Conservation (phyloP, 2,888 invertebrate species). For the Thymelicus lineola region DNA sequence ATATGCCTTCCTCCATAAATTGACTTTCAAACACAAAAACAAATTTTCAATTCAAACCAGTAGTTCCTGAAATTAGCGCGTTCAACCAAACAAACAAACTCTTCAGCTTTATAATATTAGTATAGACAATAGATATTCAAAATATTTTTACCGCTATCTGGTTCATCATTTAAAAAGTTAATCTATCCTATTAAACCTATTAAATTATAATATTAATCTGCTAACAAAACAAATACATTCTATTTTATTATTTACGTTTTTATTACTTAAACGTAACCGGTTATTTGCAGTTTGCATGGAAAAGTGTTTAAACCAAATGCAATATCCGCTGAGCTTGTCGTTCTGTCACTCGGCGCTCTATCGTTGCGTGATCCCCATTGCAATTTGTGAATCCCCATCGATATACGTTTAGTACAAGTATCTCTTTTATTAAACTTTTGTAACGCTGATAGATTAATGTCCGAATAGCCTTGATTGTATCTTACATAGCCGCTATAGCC, state of each 20-base stretch:
- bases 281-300: conserved; percentile 14
- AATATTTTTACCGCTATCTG: background rate
- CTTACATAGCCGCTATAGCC: no score
- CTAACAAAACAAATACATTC: background rate
- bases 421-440: background rate
- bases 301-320: conserved; percentile 49
- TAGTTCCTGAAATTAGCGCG: no score
- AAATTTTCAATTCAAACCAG: no score
- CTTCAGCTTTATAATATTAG: no score
- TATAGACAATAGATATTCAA: no score
- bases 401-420: background rate
- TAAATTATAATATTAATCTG: background rate
- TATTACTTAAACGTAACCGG: background rate
- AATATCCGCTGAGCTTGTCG: conserved; percentile 64
- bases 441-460: background rate
- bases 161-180: no score
- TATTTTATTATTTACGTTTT: no score
- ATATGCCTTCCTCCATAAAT: no score
- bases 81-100: no score
- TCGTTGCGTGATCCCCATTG: conserved; percentile 66
- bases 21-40: no score
- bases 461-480: no score
- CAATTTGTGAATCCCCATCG: conserved; percentile 51
- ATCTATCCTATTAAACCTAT: no score
- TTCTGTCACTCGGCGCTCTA: conserved; percentile 63